Evolutionary conservation across 2,888 invertebrate genomes (phyloP).

Genomic region (Drosophila tripunctata): DNA sequence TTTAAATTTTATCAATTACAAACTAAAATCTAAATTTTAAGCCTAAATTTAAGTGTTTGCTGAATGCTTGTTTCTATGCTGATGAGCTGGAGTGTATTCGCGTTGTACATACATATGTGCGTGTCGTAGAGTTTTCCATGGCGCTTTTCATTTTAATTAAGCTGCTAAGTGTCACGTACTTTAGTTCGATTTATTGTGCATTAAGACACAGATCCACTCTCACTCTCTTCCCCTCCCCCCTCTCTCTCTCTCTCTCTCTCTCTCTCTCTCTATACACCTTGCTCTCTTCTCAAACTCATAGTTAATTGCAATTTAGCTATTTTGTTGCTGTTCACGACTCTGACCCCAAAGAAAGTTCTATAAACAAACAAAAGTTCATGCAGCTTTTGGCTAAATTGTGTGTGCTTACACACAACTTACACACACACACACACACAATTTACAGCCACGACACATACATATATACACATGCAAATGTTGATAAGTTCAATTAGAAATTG

Average conservation of each 20-base stretch:
- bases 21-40: too few relatives aligned
- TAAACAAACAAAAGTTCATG: constrained; percentile 45
- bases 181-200: constrained; percentile 60
- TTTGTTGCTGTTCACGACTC: constrained; percentile 19
- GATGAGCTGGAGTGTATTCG: neutral
- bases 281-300: neutral
- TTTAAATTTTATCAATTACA: too few relatives aligned
- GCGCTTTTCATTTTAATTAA: constrained; percentile 69
- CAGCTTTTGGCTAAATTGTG: constrained; percentile 52
- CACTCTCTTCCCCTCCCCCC: neutral
- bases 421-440: constrained; percentile 14
- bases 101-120: constrained; percentile 2
- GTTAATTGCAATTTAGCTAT: constrained; percentile 20
- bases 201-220: too few relatives aligned
- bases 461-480: constrained; percentile 3
- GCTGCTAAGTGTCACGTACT: constrained; percentile 62
- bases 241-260: neutral
- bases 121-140: constrained; percentile 41
- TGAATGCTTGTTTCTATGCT: neutral
- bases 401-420: constrained; percentile 17
- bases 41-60: neutral
- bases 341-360: constrained; percentile 38
- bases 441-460: constrained; percentile 8
- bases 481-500: constrained; percentile 38
- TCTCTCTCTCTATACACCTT: neutral